Base-by-base conservation (phyloP, 2,113 vertebrate species). In the Gymnobelideus leadbeateri region DNA sequence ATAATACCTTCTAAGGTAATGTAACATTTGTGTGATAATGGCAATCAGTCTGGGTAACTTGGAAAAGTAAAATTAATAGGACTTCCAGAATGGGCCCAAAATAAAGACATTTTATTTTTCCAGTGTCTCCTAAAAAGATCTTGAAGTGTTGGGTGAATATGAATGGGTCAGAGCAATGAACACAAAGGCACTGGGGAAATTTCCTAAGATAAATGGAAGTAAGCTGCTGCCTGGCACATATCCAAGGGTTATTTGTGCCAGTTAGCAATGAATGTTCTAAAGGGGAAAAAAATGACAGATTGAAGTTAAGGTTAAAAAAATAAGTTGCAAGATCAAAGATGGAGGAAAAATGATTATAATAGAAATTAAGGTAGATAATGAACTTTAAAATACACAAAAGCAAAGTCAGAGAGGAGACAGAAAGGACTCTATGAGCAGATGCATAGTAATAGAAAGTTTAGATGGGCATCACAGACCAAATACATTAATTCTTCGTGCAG, bases 31-130 rank as follows among this genome's bases (percentile, higher is more conserved):
- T 89, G 51, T 94, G 90, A 89, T 92, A 47, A 51, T 55, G 92
- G 47, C 90, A 92, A 51, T 8, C 26, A n/a, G 89, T 93, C 50
- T 93, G 49, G 94, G 50, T 95, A 92, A 93, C 47, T 5, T 93
- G 28, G 52, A 93, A 93, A 93, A 77, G 91, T 91, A 91, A 16
- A 92, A 94, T 95, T 55, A 93, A 91, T 93, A 25, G 94, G 50
- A 1, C 50, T 57, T 89, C 21, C 89, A 96, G 89, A 51, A 46
- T 50, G 94, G 25, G 16, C 21, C 92, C 37, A 84, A 93, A 57
- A 94, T 93, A 68, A 91, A 54, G 24, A 91, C 55, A 25, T 68
- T 92, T 93, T 47, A 89, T 96, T 95, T 94, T 89, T n/a, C 46
- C 77, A 92, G 51, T 96, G 92, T 31, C 68, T 93, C 91, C 19